These are phyloP conservation scores for Euschistus heros DNA, from an alignment of 1,140 invertebrate genomes.

Conservation along the genomic window DNA sequence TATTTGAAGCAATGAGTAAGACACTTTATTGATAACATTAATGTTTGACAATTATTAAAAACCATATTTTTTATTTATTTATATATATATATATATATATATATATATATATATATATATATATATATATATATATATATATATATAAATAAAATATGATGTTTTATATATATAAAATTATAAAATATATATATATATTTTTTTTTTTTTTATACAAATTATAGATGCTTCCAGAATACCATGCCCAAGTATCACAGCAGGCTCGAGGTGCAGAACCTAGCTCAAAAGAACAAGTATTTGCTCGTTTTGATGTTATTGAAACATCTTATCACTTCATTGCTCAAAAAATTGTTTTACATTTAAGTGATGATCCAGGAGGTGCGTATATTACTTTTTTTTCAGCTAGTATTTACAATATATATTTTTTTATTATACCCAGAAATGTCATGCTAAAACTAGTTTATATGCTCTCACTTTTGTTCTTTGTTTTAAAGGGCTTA, in stretches of 20 bases:
- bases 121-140: background rate
- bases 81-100: slow-evolving; percentile 1
- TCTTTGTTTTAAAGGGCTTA: background rate
- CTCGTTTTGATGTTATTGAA: slow-evolving; percentile 85
- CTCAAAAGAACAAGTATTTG: slow-evolving; percentile 60
- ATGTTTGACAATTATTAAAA: no score
- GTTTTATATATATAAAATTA: background rate
- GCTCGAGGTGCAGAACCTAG: slow-evolving; percentile 38
- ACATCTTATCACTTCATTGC: slow-evolving; percentile 96
- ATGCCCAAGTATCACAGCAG: slow-evolving; percentile 61
- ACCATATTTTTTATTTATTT: background rate
- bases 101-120: slow-evolving; percentile 1
- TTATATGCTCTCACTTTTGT: no score
- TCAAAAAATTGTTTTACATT: slow-evolving; percentile 87
- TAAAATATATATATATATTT: no score
- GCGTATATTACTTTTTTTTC: background rate
- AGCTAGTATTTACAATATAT: no score
- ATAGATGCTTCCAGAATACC: slow-evolving; percentile 67
- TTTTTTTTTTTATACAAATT: slow-evolving; percentile 19
- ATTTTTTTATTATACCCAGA: no score
- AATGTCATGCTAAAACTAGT: no score
- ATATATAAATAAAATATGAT: background rate
- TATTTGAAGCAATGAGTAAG: no score
- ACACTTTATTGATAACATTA: no score
- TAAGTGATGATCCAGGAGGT: slow-evolving; percentile 91